A percentile compares a stretch with the other conserved stretches of the same genome.
Evolutionary conservation across 2,797 vertebrate species (phyloP).

Genomic region (Chloroceryle inda): DNA sequence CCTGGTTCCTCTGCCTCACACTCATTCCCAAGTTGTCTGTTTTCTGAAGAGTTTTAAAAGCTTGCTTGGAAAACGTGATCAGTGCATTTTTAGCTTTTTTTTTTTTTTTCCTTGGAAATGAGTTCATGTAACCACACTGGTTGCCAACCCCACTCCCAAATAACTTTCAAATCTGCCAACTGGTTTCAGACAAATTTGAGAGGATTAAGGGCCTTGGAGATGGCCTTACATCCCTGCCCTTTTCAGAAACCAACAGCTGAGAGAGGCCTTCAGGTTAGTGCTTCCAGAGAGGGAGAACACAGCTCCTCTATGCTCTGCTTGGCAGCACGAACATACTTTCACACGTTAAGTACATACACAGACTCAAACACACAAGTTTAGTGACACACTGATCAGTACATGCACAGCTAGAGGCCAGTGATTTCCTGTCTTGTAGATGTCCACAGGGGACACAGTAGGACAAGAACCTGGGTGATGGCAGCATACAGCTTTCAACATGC

Average conservation of each 20-base stretch:
- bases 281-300: neutral
- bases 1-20: neutral
- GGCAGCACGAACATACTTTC: neutral
- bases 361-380: accelerated
- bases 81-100: neutral
- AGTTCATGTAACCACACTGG: neutral
- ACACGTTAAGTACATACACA: neutral
- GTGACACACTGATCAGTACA: neutral
- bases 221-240: neutral
- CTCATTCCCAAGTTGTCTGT: neutral
- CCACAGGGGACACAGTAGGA: accelerated
- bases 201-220: neutral
- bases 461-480: neutral
- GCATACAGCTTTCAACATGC: neutral
- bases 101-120: neutral
- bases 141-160: neutral
- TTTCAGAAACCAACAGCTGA: neutral
- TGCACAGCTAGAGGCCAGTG: neutral
- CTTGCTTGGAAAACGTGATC: neutral
- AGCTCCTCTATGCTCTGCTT: neutral
- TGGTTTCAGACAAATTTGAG: neutral
- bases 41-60: neutral
- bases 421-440: neutral
- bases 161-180: neutral
- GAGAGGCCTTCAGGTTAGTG: neutral